Evolutionary conservation across 2,888 invertebrate genomes (phyloP).

Genomic region (Drosophila falleni): DNA sequence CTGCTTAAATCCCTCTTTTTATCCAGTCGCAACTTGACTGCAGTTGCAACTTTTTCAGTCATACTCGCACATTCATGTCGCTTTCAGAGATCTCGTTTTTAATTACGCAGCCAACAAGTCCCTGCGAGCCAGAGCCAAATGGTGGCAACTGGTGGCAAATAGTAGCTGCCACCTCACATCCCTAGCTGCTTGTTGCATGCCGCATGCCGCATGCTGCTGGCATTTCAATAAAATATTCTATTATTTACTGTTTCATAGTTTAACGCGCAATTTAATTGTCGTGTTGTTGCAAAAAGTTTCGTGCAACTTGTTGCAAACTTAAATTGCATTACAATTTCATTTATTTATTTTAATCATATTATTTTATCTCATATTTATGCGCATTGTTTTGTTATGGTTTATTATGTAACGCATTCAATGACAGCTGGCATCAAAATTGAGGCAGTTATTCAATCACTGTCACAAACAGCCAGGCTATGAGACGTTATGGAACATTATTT

Average conservation of each 20-base stretch:
- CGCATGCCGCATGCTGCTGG: constrained; percentile 47
- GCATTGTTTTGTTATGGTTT: neutral
- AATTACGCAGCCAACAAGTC: constrained; percentile 56
- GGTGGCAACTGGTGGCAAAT: constrained; percentile 12
- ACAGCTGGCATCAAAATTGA: constrained; percentile 37
- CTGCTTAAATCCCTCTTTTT: constrained; percentile 17
- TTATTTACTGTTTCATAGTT: constrained; percentile 73
- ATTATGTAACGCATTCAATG: neutral
- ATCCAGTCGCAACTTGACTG: constrained; percentile 14
- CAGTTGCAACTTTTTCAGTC: constrained; percentile 29
- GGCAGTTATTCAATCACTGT: constrained; percentile 73
- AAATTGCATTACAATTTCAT: constrained; percentile 58
- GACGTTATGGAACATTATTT: constrained; percentile 35
- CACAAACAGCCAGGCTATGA: constrained; percentile 48
- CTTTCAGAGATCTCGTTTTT: constrained; percentile 66
- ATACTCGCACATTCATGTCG: constrained; percentile 51
- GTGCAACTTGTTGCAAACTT: constrained; percentile 72
- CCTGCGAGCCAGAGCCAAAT: neutral
- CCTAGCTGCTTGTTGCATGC: constrained; percentile 7
- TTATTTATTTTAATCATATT: constrained; percentile 5
- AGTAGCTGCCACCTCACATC: constrained; percentile 5
- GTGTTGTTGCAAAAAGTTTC: constrained; percentile 45
- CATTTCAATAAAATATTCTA: constrained; percentile 70
- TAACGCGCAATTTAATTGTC: constrained; percentile 72
- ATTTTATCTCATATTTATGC: constrained; percentile 3